Evolutionary conservation across 2,113 vertebrate genomes (phyloP).

Genomic region (Ammospiza nelsoni): DNA sequence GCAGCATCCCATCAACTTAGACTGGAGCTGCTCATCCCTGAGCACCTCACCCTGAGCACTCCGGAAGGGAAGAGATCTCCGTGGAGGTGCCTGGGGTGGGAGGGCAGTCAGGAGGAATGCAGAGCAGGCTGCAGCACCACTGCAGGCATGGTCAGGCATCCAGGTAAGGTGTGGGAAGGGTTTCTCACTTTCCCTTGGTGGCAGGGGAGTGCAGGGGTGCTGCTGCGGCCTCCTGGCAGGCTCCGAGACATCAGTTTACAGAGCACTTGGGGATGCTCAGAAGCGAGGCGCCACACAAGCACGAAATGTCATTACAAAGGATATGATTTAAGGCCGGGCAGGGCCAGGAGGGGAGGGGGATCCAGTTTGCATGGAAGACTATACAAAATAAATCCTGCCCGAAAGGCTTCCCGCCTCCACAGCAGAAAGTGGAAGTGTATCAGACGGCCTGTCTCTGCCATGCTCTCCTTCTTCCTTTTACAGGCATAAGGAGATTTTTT

Average conservation of each 20-base stretch:
- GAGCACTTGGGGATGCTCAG: conserved; percentile 58
- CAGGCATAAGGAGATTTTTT: conserved; percentile 51
- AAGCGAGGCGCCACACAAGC: conserved; percentile 61
- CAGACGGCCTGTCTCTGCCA: conserved; percentile 6
- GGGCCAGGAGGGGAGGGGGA: conserved; percentile 39
- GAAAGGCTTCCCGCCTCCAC: conserved; percentile 45
- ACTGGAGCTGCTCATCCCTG: fast-evolving
- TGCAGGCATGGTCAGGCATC: fast-evolving
- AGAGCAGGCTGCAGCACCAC: background rate
- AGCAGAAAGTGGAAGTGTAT: conserved; percentile 1
- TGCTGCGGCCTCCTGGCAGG: background rate
- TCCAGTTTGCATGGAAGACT: conserved; percentile 52
- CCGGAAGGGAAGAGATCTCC: background rate
- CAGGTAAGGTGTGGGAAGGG: background rate
- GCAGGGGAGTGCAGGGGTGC: background rate
- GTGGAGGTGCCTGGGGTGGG: background rate
- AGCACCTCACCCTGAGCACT: background rate
- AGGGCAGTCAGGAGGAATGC: background rate
- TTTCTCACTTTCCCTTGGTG: background rate
- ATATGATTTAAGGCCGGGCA: conserved; percentile 58
- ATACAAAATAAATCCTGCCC: conserved; percentile 68
- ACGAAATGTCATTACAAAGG: conserved; percentile 66
- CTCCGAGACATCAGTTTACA: background rate
- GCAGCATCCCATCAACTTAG: background rate
- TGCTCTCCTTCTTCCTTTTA: conserved; percentile 65